Conservation (phyloP, 2,888 invertebrate species). For the Malthinus seriepunctatus region DNA sequence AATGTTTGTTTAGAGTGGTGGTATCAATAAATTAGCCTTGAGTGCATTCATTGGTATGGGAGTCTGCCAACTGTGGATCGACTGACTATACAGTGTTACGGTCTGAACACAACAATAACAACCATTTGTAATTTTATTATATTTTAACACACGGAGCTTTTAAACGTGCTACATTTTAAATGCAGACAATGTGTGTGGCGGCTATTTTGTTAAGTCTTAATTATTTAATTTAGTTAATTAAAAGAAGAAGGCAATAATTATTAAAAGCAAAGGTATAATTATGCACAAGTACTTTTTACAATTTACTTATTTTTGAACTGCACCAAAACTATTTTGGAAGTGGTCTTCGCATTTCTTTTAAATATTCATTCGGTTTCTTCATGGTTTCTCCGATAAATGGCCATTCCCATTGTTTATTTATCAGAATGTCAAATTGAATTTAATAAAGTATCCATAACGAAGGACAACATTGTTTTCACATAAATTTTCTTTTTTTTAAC, state of each 20-base stretch:
- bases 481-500: too few relatives aligned
- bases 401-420: too few relatives aligned
- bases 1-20: slow-evolving; percentile 37
- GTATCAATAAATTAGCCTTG: slow-evolving; percentile 48
- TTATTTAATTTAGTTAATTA: background rate
- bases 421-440: too few relatives aligned
- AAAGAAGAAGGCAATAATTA: too few relatives aligned
- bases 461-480: too few relatives aligned
- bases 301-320: background rate
- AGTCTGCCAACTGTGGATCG: slow-evolving; percentile 51
- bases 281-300: background rate
- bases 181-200: slow-evolving; percentile 70
- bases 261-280: background rate
- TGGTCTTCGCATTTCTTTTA: background rate
- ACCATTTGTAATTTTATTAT: slow-evolving; percentile 33
- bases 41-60: slow-evolving; percentile 54
- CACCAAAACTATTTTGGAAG: too few relatives aligned
- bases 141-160: slow-evolving; percentile 32
- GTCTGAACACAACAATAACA: slow-evolving; percentile 47
- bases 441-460: too few relatives aligned
- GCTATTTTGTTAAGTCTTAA: slow-evolving; percentile 49
- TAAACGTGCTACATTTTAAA: slow-evolving; percentile 44
- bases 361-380: background rate
- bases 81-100: slow-evolving; percentile 51
- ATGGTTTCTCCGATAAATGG: too few relatives aligned